Base-by-base conservation (phyloP, 2,888 invertebrate genomes). In the Andrena bucephala region DNA sequence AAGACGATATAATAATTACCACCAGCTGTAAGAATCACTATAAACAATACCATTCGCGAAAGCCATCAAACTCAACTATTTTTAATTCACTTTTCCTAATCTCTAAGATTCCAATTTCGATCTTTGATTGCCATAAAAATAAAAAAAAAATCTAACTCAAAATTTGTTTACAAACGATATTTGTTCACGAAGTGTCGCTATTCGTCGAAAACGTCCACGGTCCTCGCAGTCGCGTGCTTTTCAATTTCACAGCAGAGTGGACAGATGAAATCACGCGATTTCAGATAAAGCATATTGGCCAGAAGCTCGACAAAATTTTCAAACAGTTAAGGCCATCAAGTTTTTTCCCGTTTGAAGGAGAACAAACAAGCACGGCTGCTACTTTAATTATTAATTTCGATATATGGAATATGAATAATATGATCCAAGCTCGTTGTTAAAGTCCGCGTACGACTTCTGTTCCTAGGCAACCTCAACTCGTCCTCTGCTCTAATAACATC, bases 181-280 rank as follows among this genome's bases (percentile, higher is more conserved):
- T 81, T 72, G 29, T 62, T 52, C 33, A 29, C 27, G 29, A 2
- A 7, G 27, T 27, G 36, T 63, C 36, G 42, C 65, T 65, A 77
- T 50, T 50, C 57, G 13, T 71, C 16, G 33, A 20, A 54, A 7
- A 7, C 1, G 1, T 42, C 33, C 33, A 6, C 10, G 10, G 6
- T 2, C 1, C 48, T 7, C 33, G 60, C 16, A 4, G n/a, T 10
- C 0, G 16, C 7, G 36, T 27, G 48, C 24, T 72, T 72, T 68
- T 57, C 71, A 57, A 78, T 81, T 72, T 50, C 62, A 24, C 48
- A 16, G 4, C 8, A 48, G 3, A 16, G 1, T 24, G 31, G 7
- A 20, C 29, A 29, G 10, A 54, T 54, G 57, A 71, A 42, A 24
- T 31, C 54, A 33, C 29, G 10, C 33, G 36, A 63, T 57, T 36